Conservation (phyloP, 2,888 invertebrate genomes). For the Parascotia fuliginaria region DNA sequence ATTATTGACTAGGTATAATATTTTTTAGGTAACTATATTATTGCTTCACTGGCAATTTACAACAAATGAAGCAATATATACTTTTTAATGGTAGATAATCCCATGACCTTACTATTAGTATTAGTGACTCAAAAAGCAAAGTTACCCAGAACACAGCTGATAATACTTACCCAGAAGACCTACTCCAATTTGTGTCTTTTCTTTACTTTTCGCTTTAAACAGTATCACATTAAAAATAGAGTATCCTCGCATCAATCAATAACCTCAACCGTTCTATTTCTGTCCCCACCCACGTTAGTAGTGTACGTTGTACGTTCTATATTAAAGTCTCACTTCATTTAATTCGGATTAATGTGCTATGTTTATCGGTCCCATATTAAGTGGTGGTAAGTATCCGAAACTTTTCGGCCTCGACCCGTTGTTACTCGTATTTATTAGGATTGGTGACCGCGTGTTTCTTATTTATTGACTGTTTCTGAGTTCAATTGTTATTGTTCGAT, state of each 20-base stretch:
- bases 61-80: no score
- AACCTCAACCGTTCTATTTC: background rate
- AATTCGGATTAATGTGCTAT: slow-evolving; percentile 63
- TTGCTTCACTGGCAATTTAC: no score
- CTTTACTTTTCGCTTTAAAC: no score
- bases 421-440: slow-evolving; percentile 36
- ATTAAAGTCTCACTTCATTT: slow-evolving; percentile 53
- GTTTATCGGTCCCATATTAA: slow-evolving; percentile 54
- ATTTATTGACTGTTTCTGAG: slow-evolving; percentile 5
- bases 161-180: no score
- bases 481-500: background rate
- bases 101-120: no score
- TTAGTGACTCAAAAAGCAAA: no score
- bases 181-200: no score
- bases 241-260: background rate
- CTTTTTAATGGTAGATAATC: no score
- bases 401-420: slow-evolving; percentile 27
- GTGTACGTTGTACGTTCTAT: background rate
- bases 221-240: no score
- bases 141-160: no score
- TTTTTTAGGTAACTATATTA: no score
- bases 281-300: background rate
- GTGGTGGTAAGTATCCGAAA: slow-evolving; percentile 48
- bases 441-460: slow-evolving; percentile 7
- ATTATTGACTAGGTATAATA: no score